Evolutionary conservation across 1,140 invertebrate genomes (phyloP).

Genomic region (Plutomurus gul): DNA sequence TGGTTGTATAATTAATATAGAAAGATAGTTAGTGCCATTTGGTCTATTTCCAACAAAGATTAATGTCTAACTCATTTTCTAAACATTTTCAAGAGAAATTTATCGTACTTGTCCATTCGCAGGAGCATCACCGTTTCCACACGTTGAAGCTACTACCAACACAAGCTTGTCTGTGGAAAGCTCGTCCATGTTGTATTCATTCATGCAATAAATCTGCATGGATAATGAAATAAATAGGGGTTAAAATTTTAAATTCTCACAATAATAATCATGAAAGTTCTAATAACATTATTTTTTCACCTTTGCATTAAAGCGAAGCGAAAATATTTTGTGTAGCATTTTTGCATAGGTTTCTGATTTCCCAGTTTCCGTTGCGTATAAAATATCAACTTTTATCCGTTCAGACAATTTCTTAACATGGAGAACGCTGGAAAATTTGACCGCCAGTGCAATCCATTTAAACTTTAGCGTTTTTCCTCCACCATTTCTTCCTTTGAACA

Average conservation of each 20-base stretch:
- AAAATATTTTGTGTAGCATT: constrained; percentile 52
- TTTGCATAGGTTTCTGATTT: constrained; percentile 56
- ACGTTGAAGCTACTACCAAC: constrained; percentile 56
- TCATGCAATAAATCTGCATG: constrained; percentile 56
- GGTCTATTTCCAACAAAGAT: too few relatives aligned
- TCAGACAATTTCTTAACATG: constrained; percentile 70
- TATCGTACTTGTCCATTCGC: too few relatives aligned
- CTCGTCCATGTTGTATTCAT: constrained; percentile 55
- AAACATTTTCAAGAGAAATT: too few relatives aligned
- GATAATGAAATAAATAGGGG: too few relatives aligned
- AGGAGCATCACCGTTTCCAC: too few relatives aligned
- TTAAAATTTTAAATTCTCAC: too few relatives aligned
- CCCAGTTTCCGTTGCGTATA: constrained; percentile 58
- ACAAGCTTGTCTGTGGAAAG: constrained; percentile 55
- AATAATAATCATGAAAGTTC: neutral
- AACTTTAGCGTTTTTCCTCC: constrained; percentile 85
- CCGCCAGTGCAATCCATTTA: constrained; percentile 94
- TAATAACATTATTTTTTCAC: neutral
- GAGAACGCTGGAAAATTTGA: constrained; percentile 94
- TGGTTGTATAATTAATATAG: too few relatives aligned
- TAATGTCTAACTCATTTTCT: too few relatives aligned
- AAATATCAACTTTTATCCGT: constrained; percentile 55
- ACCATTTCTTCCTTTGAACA: constrained; percentile 60
- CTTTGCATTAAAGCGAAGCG: constrained; percentile 54
- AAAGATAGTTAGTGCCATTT: too few relatives aligned